Base-by-base conservation (phyloP, 2,888 invertebrate genomes). In the Serripes groenlandicus region DNA sequence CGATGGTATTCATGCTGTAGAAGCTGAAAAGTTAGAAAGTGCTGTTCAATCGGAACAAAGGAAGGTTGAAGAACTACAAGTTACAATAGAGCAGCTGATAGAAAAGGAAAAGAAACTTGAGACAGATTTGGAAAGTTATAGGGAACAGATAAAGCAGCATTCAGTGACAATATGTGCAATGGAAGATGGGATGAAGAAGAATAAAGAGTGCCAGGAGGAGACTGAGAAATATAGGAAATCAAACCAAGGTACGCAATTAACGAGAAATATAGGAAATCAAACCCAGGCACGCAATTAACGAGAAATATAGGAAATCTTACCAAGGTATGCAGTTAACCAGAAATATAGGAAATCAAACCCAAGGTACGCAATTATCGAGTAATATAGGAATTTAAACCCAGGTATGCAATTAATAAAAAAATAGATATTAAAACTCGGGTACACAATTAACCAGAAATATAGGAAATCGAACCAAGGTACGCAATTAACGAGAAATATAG, bases 131-230 rank as follows among this genome's bases (percentile, higher is more conserved):
- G 28, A 58, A 35, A 84, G 87, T 21, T 94, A 92, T 85, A 93
- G 92, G 78, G 94, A 94, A 82, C 94, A 94, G 81, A 92, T 93
- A 15, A 91, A 90, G 54, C 94, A 94, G 83, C 94, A 94, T 85
- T 92, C 94, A 3, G 92, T 94, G 26, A 95, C 94, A 35, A 94
- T 95, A 70, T 93, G 93, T 85, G 89, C 93, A 70, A 92, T 94
- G 93, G 94, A 95, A 83, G 94, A 94, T 74, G 87, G 93, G 15
- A 90, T 90, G 77, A 94, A 93, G 88, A 92, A 92, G 80, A 93
- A 92, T 78, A 93, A 92, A 75, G 93, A 93, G 70, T 91, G 89
- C 81, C 91, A 91, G 42, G 89, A 92, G 0, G 92, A 94, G 75
- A 83, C 91, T 11, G 84, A 88, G 4, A 68, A 80, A 7, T 89